These are phyloP conservation scores for Meloidogyne floridensis DNA, from an alignment of 1,140 invertebrate genomes.

Conservation along the genomic window DNA sequence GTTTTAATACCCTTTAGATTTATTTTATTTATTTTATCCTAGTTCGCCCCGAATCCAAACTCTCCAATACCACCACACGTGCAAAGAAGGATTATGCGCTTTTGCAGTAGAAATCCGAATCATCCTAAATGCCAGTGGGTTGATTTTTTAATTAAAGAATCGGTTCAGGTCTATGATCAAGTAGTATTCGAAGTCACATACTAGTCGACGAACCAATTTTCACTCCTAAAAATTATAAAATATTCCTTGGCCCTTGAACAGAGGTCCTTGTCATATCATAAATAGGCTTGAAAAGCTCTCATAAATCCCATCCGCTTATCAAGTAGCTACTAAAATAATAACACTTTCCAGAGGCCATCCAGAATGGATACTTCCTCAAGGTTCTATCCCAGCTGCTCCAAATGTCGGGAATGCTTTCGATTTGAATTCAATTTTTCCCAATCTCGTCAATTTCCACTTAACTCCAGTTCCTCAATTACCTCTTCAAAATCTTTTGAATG, in stretches of 20 bases:
- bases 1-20: background rate
- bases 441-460: too few species aligned
- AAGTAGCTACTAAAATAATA: background rate
- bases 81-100: conserved; percentile 15
- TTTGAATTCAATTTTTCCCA: conserved; percentile 5
- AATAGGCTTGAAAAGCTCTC: too few species aligned
- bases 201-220: too few species aligned
- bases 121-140: conserved; percentile 11
- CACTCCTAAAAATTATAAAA: too few species aligned
- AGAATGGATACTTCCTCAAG: background rate
- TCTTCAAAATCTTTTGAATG: conserved; percentile 33
- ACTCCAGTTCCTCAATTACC: conserved; percentile 15
- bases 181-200: too few species aligned
- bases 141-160: too few species aligned
- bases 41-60: conserved; percentile 14
- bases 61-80: conserved; percentile 16
- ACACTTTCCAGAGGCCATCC: background rate
- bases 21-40: background rate
- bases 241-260: too few species aligned
- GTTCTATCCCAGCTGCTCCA: background rate
- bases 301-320: too few species aligned
- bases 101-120: background rate
- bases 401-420: background rate
- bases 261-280: too few species aligned
- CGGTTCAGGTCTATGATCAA: too few species aligned